A percentile compares a stretch with the other conserved stretches of the same genome.
Evolutionary conservation across 2,888 invertebrate genomes (phyloP).

Genomic region (Oscheius sp.): DNA sequence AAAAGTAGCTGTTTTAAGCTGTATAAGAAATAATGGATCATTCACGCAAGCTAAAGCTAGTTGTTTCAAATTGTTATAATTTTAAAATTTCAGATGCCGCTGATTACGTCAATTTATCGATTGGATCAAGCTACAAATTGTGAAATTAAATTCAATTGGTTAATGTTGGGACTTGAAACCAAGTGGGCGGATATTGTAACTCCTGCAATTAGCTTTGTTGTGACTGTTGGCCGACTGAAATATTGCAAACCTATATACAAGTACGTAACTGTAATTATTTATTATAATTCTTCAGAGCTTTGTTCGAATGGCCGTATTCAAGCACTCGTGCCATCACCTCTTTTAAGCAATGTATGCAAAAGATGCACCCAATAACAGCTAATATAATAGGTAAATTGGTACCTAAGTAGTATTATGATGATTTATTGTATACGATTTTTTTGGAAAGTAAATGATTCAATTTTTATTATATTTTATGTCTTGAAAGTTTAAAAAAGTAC

Average conservation of each 20-base stretch:
- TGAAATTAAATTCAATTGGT: conserved; percentile 75
- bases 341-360: conserved; percentile 54
- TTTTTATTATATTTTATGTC: not conserved
- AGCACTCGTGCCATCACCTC: conserved; percentile 54
- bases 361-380: conserved; percentile 67
- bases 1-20: conserved; percentile 43
- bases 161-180: conserved; percentile 81
- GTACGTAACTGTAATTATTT: conserved; percentile 68
- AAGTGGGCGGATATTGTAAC: conserved; percentile 78
- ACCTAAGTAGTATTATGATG: conserved; percentile 5
- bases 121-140: conserved; percentile 44
- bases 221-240: conserved; percentile 87
- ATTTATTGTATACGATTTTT: not conserved
- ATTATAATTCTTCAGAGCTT: conserved; percentile 41
- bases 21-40: conserved; percentile 34
- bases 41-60: conserved; percentile 31
- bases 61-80: not conserved
- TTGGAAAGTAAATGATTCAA: not conserved
- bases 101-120: conserved; percentile 40
- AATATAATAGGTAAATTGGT: conserved; percentile 53
- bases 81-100: conserved; percentile 18
- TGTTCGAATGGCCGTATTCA: conserved; percentile 60
- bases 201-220: conserved; percentile 81
- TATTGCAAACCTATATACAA: conserved; percentile 87
- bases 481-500: no score